Conservation (phyloP, 2,113 vertebrate species). For the Elachura formosa region DNA sequence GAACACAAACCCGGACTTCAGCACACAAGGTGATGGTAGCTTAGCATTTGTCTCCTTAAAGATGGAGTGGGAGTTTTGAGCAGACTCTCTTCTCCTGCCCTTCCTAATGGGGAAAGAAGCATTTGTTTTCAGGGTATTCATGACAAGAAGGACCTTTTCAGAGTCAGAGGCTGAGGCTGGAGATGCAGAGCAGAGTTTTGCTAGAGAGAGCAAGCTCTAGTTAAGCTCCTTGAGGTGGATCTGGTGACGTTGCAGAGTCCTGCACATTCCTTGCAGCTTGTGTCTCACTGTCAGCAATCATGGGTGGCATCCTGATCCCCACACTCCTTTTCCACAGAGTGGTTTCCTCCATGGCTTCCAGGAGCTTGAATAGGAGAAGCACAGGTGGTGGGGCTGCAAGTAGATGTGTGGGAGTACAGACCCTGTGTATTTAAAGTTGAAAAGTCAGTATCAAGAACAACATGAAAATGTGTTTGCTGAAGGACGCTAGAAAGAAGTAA, state of each 20-base stretch:
- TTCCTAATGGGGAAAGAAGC: neutral
- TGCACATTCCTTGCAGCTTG: neutral
- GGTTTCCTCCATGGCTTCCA: neutral
- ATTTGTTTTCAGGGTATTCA: neutral
- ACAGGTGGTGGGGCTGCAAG: neutral
- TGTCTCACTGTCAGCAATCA: neutral
- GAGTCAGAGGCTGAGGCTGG: neutral
- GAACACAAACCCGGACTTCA: slow-evolving; percentile 75
- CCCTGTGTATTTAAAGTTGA: neutral
- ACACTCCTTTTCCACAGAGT: neutral
- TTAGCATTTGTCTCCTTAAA: neutral
- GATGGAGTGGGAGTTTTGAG: neutral
- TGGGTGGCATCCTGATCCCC: neutral
- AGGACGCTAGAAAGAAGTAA: neutral
- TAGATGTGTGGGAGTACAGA: neutral
- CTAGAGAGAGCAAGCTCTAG: neutral
- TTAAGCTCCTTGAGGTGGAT: neutral
- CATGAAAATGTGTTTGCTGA: neutral
- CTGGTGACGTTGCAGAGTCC: accelerated
- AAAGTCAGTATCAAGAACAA: neutral
- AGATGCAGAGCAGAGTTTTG: neutral
- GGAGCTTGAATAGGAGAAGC: neutral
- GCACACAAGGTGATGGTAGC: slow-evolving; percentile 79
- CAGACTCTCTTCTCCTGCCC: neutral
- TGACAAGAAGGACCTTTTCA: neutral